These are phyloP conservation scores for Amblyornis subalaris DNA, from an alignment of 2,113 vertebrate species.

Conservation along the genomic window DNA sequence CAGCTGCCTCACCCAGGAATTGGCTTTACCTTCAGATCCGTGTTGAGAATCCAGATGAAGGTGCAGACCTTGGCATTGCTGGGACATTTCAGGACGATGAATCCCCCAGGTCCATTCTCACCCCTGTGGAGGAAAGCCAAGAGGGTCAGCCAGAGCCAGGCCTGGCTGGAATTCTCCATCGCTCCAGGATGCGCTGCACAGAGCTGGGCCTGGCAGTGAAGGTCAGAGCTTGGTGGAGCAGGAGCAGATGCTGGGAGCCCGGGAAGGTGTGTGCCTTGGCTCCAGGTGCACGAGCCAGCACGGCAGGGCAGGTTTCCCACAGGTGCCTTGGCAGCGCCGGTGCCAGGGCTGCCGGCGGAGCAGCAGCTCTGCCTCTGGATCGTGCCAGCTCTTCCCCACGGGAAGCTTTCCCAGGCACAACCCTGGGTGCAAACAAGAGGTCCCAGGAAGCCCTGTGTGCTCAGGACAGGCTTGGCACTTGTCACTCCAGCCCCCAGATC, in stretches of 20 bases:
- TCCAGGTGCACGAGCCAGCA: not conserved
- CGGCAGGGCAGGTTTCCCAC: conserved; percentile 21
- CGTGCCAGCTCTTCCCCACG: rapidly evolving
- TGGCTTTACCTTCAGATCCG: conserved; percentile 87
- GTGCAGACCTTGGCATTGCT: conserved; percentile 88
- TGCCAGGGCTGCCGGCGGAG: not conserved
- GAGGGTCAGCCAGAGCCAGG: not conserved
- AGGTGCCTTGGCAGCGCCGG: not conserved
- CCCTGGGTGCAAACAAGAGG: not conserved
- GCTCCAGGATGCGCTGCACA: rapidly evolving
- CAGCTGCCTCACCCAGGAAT: not conserved
- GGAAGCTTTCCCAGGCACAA: not conserved
- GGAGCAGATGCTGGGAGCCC: not conserved
- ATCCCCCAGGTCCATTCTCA: conserved; percentile 94
- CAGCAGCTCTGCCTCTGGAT: not conserved
- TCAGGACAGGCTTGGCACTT: not conserved
- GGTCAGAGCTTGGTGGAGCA: not conserved
- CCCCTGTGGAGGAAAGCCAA: conserved; percentile 73
- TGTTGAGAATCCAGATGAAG: conserved; percentile 96
- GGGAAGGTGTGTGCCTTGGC: not conserved
- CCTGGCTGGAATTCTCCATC: not conserved
- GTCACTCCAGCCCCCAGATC: not conserved
- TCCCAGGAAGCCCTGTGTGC: not conserved
- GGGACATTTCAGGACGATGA: conserved; percentile 87
- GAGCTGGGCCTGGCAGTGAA: not conserved